Percentiles rank a stretch among this genome's conserved stretches.
These are phyloP conservation scores for Hormiphora californensis DNA, from an alignment of 37 sponge, comb jelly and placozoan genomes.

Conservation along the genomic window DNA sequence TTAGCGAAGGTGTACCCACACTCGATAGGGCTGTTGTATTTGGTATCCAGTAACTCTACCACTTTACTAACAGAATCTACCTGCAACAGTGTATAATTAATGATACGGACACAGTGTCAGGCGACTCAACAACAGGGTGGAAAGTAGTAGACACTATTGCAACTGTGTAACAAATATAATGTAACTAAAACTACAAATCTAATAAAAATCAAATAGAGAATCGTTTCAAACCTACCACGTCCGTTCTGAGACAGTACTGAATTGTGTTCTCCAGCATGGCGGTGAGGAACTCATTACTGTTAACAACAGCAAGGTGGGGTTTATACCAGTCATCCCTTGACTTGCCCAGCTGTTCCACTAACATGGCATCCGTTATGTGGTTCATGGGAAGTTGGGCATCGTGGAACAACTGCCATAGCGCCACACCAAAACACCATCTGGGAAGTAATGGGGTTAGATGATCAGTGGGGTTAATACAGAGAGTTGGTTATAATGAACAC, in stretches of 20 bases:
- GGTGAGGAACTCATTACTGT: neutral
- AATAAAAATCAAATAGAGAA: too few relatives aligned
- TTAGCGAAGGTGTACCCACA: conserved; percentile 36
- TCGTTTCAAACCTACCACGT: too few relatives aligned
- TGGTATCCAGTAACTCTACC: neutral
- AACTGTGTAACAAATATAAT: too few relatives aligned
- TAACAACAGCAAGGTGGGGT: neutral
- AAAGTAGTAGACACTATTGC: too few relatives aligned
- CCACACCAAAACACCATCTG: conserved; percentile 49
- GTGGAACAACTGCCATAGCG: conserved; percentile 38
- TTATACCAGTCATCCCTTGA: conserved; percentile 10
- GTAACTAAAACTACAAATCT: too few relatives aligned
- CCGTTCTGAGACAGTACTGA: conserved; percentile 30
- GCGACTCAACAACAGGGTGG: too few relatives aligned
- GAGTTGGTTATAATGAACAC: too few relatives aligned
- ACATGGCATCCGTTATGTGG: neutral
- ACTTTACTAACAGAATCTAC: conserved; percentile 24
- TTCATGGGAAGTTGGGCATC: conserved; percentile 2
- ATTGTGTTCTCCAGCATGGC: conserved; percentile 17
- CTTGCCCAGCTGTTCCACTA: conserved; percentile 6
- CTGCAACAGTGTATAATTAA: too few relatives aligned
- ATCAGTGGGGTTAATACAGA: too few relatives aligned
- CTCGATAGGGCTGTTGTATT: neutral
- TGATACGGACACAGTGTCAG: too few relatives aligned
- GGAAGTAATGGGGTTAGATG: neutral